phyloP scores from a whole-genome alignment of 92 coral and sea anemone genomes.

The Plumapathes pennacea region DNA sequence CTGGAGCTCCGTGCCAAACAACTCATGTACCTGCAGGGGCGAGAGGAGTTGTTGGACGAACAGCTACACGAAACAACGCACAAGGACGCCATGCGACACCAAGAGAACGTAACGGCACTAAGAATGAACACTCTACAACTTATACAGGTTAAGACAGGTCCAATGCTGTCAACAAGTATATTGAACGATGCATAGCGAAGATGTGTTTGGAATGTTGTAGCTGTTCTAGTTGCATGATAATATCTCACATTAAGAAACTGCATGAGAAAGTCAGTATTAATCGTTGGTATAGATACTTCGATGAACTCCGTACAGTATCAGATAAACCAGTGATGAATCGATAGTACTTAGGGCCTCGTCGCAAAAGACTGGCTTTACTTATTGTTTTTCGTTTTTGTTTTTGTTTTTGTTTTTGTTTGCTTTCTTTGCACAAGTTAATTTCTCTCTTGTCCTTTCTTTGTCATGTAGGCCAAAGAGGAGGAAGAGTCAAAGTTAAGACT shows the following conservation, averaged over 20 bases:
- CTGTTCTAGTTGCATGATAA: too few relatives aligned
- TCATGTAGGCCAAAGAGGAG: constrained; percentile 52
- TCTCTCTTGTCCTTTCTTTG: not conserved
- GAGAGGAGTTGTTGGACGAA: constrained; percentile 79
- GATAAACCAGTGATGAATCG: too few relatives aligned
- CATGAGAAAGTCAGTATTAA: too few relatives aligned
- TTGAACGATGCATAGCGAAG: too few relatives aligned
- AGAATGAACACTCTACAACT: constrained; percentile 49
- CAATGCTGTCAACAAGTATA: too few relatives aligned
- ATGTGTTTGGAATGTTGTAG: too few relatives aligned
- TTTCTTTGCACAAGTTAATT: not conserved
- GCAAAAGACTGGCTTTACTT: too few relatives aligned
- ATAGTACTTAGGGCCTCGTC: too few relatives aligned
- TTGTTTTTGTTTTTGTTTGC: not conserved
- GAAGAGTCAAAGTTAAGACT: constrained; percentile 40
- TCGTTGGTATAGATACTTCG: too few relatives aligned
- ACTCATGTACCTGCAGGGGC: constrained; percentile 64
- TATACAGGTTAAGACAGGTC: constrained; percentile 50
- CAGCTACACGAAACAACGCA: constrained; percentile 47
- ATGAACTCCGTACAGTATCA: too few relatives aligned
- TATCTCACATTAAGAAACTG: too few relatives aligned
- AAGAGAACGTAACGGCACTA: constrained; percentile 30
- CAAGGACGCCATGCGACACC: constrained; percentile 54
- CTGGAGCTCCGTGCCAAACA: constrained; percentile 68
- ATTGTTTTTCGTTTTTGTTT: too few relatives aligned